phyloP scores from a whole-genome alignment of 2,888 invertebrate genomes.

The Vesta saturnalis region DNA sequence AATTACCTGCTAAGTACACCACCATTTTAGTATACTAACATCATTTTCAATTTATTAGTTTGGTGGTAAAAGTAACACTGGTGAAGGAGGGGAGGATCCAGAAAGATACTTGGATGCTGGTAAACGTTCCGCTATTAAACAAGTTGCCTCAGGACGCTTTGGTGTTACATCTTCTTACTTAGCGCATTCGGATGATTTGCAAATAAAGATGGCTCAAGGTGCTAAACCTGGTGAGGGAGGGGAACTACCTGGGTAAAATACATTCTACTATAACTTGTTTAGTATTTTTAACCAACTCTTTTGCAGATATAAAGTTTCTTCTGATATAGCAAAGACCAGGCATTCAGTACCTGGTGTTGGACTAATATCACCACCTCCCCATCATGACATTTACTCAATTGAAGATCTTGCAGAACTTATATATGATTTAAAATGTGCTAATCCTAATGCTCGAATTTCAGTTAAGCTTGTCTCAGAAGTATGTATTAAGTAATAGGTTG shows the following conservation, averaged over 20 bases:
- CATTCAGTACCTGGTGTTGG: slow-evolving; percentile 98
- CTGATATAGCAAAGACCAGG: slow-evolving; percentile 93
- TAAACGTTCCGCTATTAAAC: slow-evolving; percentile 95
- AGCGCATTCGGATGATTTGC: slow-evolving; percentile 97
- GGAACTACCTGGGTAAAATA: slow-evolving; percentile 80
- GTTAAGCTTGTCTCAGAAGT: slow-evolving; percentile 96
- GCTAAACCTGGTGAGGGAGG: slow-evolving; percentile 99
- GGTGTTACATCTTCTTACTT: slow-evolving; percentile 98
- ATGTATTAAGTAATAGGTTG: neutral
- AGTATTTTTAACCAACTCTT: neutral
- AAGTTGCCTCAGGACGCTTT: slow-evolving; percentile 98
- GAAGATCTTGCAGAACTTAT: slow-evolving; percentile 98
- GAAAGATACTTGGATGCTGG: slow-evolving; percentile 80
- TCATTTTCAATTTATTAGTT: slow-evolving; percentile 61
- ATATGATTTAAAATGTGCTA: slow-evolving; percentile 97
- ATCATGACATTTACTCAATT: slow-evolving; percentile 99
- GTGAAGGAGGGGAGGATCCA: slow-evolving; percentile 93
- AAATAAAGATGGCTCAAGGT: slow-evolving; percentile 99
- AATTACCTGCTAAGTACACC: neutral
- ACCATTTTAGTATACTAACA: slow-evolving; percentile 7
- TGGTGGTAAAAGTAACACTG: slow-evolving; percentile 98
- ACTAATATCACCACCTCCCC: slow-evolving; percentile 97
- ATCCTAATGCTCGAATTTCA: slow-evolving; percentile 93
- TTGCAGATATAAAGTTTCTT: slow-evolving; percentile 80
- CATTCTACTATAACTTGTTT: neutral